Conservation (phyloP, 2,113 vertebrate species). For the Thalassoma bifasciatum region DNA sequence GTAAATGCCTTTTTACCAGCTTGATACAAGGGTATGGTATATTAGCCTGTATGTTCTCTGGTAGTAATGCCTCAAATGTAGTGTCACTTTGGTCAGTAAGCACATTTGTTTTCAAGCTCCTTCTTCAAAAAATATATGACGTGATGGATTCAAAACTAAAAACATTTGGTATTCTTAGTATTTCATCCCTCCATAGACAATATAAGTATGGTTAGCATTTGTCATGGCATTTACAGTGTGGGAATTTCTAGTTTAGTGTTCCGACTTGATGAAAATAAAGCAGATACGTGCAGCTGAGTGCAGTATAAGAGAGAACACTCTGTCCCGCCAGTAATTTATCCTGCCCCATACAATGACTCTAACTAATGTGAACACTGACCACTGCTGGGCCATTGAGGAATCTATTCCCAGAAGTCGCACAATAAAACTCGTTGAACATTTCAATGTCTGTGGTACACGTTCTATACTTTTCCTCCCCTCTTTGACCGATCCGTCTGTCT, state of each 20-base stretch:
- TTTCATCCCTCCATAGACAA: no score
- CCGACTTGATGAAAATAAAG: background rate
- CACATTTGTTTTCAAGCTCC: no score
- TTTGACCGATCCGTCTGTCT: background rate
- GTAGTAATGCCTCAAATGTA: no score
- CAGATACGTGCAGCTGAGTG: conserved; percentile 12
- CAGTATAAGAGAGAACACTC: conserved; percentile 46
- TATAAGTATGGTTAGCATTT: background rate
- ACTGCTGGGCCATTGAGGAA: conserved; percentile 41
- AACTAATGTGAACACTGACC: conserved; percentile 38
- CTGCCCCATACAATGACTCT: conserved; percentile 22
- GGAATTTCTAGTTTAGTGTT: background rate
- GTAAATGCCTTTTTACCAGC: background rate
- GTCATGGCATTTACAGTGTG: background rate
- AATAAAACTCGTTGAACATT: conserved; percentile 5
- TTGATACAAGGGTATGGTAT: background rate
- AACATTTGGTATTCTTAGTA: no score
- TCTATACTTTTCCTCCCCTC: background rate
- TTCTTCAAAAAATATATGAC: no score
- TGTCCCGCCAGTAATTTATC: conserved; percentile 49
- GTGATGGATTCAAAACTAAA: no score
- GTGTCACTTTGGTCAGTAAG: no score
- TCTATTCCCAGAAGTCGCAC: background rate
- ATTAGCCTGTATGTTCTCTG: background rate
- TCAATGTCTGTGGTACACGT: background rate